Evolutionary conservation across 2,797 vertebrate genomes (phyloP), one percentile per base, ranked within the genome.

Genomic region (Ataeniobius toweri): DNA sequence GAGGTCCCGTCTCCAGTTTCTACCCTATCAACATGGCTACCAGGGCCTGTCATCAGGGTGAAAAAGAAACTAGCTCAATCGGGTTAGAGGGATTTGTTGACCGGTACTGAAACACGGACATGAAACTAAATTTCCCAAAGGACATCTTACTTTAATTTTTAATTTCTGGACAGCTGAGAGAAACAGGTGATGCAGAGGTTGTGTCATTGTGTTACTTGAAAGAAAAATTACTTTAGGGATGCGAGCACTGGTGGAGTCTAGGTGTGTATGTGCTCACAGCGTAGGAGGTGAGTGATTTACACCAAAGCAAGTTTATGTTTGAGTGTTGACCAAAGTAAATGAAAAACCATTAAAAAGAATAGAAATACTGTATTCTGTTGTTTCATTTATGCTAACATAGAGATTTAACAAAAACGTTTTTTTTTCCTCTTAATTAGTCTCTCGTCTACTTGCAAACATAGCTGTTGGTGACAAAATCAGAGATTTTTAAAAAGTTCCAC

Each of bases 1-100:
- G 91, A 87, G 88, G 87, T 93, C 86, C 67, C 26, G 81, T 80
- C 83, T 93, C 88, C 5, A n/a, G 79, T 88, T 88, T 84, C 86
- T 61, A 73, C 51, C 46, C 83, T 81, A 88, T 86, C 83, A 89
- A 91, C 86, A 88, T 83, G 81, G 83, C 86, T 79, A 79, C 67
- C 41, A 14, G 68, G 44, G 77, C 80, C 85, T 89, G 87, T 88
- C 89, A 80, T 83, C 86, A 61, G 68, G 41, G 3, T 78, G 92
- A 87, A 91, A 91, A 28, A 67, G 55, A 90, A 87, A 76, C 70
- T 10, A 1, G 79, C 78, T 77, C 76, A 65, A 76, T 77, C 78
- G 65, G 85, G 84, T 88, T 58, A 81, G 76, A 67, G 44, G 69
- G 79, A 68, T 90, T 82, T 85, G 70, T 82, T 90, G 82, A 83